Evolutionary conservation across 2,888 invertebrate species (phyloP), one percentile per base, ranked within the genome.

Genomic region (Enchytraeus crypticus): DNA sequence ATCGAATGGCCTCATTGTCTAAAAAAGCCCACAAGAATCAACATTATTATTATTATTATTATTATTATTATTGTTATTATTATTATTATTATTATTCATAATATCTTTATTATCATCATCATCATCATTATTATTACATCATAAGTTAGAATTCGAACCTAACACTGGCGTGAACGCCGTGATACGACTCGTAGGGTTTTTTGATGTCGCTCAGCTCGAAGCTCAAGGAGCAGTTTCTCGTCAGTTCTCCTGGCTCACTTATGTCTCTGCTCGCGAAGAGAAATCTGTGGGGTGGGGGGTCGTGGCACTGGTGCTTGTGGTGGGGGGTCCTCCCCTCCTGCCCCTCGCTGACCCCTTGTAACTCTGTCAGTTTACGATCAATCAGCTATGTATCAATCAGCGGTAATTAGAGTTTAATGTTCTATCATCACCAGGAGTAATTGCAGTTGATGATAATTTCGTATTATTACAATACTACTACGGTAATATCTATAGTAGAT

Each of bases 171-270:
- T 57, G 5, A 21, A 45, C 21, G 27, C 57, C 57, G 29, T 38
- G n/a, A 32, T 57, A 57, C 5, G 57, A 32, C 32, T 57, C 57
- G 47, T 57, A 46, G 29, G 45, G 57, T 29, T 57, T 57, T 30
- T 57, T 57, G 29, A 29, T 57, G 29, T 43, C 21, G 27, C 27
- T 23, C 29, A 57, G 29, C 43, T 57, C 46, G n/a, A 57, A 57
- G 57, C 46, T 46, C 18, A 45, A 57, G 32, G 46, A 2, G n/a
- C 45, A 27, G 43, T 57, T 57, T 14, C 57, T 23, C 27, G n/a
- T 27, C 57, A 57, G 43, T 30, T 57, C 57, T 26, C 57, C 57
- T 23, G 57, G 29, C n/a, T 43, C 29, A n/a, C 27, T 23, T 23
- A 57, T 29, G 14, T 57, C 57, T 11, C 32, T 38, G 32, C 45